A percentile compares a stretch with the other conserved stretches of the same genome.
Conservation (phyloP, 1,140 invertebrate genomes). For the Ooceraea biroi region DNA sequence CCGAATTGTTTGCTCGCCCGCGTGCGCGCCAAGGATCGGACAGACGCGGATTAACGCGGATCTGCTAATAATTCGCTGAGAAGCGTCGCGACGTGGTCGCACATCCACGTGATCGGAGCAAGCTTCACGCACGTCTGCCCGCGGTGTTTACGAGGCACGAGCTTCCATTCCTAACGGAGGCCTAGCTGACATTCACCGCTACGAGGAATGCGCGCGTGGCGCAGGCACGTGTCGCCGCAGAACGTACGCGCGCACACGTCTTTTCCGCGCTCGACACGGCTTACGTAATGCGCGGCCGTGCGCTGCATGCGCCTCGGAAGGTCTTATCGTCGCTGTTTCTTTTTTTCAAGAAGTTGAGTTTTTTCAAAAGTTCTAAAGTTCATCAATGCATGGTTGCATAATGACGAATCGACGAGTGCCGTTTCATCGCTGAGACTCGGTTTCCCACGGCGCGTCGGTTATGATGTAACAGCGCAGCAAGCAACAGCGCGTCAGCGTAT, state of each 20-base stretch:
- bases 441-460: slow-evolving; percentile 5
- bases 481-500: background rate
- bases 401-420: background rate
- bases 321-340: background rate
- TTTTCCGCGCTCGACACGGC: no score
- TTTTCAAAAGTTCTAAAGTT: slow-evolving; percentile 20
- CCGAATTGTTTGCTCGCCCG: background rate
- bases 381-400: slow-evolving; percentile 23
- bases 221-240: background rate
- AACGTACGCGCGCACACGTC: background rate
- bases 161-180: slow-evolving; percentile 42
- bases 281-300: no score
- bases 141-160: slow-evolving; percentile 48
- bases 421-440: slow-evolving; percentile 2
- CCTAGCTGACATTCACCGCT: no score
- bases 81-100: slow-evolving; percentile 35
- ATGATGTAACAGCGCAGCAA: background rate
- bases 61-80: background rate
- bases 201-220: background rate
- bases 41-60: background rate
- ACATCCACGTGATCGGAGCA: slow-evolving; percentile 32
- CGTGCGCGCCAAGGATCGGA: background rate
- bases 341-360: background rate
- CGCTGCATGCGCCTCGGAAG: slow-evolving; percentile 45
- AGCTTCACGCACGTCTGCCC: slow-evolving; percentile 22